These are phyloP conservation scores for Linnaemya vulpina DNA, from an alignment of 2,888 invertebrate species.

Conservation along the genomic window DNA sequence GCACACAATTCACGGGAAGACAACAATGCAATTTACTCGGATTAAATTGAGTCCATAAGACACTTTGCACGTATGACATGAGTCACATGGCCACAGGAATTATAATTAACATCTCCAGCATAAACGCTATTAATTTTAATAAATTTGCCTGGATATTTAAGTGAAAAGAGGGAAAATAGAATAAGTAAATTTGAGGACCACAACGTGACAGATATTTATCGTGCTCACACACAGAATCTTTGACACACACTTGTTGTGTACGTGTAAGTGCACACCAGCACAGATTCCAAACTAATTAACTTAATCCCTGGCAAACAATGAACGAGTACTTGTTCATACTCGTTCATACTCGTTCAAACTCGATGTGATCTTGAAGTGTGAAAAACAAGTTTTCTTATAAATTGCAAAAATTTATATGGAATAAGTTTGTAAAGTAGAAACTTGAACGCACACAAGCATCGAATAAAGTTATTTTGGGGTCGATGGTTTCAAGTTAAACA, in stretches of 20 bases:
- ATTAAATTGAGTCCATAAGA: constrained; percentile 40
- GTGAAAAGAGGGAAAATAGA: constrained; percentile 8
- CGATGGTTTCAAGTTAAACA: too few species aligned
- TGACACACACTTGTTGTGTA: background rate
- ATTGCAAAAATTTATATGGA: background rate
- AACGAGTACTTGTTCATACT: background rate
- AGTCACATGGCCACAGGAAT: constrained; percentile 47
- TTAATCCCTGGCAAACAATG: background rate
- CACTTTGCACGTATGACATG: constrained; percentile 23
- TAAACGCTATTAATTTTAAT: constrained; percentile 60
- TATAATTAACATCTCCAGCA: constrained; percentile 47
- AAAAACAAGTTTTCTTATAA: background rate
- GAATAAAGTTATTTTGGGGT: too few species aligned
- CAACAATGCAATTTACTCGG: constrained; percentile 35
- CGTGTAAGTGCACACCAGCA: background rate
- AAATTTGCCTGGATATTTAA: constrained; percentile 40
- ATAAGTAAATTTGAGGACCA: constrained; percentile 6
- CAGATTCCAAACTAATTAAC: constrained; percentile 23
- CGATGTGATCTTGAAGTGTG: background rate
- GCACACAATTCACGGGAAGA: background rate
- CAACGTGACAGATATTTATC: constrained; percentile 29
- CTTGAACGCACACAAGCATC: too few species aligned
- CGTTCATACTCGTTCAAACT: too few species aligned
- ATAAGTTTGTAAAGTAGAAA: too few species aligned
- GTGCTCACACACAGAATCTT: background rate